These are phyloP conservation scores for Prionchulus punctatus DNA, from an alignment of 2,888 invertebrate genomes.

Conservation along the genomic window DNA sequence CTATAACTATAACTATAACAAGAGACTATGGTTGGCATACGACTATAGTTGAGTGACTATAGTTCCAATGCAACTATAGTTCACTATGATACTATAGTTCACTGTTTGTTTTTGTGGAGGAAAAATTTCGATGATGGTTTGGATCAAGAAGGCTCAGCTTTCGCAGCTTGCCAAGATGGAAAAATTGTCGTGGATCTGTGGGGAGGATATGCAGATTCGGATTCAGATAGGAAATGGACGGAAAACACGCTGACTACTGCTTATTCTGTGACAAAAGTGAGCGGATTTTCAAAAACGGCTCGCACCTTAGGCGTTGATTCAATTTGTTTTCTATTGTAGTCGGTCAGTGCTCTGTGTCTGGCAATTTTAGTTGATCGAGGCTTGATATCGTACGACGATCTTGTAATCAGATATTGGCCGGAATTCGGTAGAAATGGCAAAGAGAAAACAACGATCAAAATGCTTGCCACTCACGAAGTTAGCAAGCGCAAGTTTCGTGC, in stretches of 20 bases:
- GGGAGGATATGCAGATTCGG: constrained; percentile 35
- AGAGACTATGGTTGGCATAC: background rate
- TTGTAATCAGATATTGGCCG: constrained; percentile 35
- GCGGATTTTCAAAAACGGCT: constrained; percentile 5
- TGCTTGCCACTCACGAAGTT: constrained; percentile 32
- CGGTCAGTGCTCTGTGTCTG: constrained; percentile 17
- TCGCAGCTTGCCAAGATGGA: constrained; percentile 34
- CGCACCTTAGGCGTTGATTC: too few relatives aligned
- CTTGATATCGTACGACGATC: constrained; percentile 30
- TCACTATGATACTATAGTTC: too few relatives aligned
- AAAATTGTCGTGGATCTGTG: constrained; percentile 33
- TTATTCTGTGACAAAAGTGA: constrained; percentile 33
- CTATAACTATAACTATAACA: too few relatives aligned
- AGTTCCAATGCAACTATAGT: too few relatives aligned
- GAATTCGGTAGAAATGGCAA: constrained; percentile 38
- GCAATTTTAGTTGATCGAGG: constrained; percentile 34
- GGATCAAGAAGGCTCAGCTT: constrained; percentile 32
- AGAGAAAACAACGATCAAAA: constrained; percentile 33
- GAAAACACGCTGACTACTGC: constrained; percentile 31
- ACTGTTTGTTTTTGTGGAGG: too few relatives aligned
- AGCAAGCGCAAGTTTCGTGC: too few relatives aligned
- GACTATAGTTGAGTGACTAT: background rate
- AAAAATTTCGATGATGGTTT: constrained; percentile 27
- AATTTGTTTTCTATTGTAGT: too few relatives aligned
- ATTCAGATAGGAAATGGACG: constrained; percentile 28